These are phyloP conservation scores for Cephus runcator DNA, from an alignment of 2,888 invertebrate genomes.

Conservation along the genomic window DNA sequence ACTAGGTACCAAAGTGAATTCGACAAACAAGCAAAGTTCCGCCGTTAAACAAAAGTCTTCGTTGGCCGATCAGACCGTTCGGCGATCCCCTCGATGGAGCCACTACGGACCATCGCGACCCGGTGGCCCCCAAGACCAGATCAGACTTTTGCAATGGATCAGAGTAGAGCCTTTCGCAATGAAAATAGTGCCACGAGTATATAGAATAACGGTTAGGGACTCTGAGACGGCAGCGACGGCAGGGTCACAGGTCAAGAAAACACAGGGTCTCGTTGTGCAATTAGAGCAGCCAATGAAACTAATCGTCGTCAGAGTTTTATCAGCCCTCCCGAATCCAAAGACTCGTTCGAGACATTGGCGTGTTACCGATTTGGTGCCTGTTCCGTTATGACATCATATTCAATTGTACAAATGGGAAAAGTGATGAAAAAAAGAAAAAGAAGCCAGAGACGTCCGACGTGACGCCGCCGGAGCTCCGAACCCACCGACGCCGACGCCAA, in stretches of 20 bases:
- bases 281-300: neutral
- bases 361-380: neutral
- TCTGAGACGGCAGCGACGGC: neutral
- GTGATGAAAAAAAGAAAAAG: neutral
- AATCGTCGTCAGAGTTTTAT: neutral
- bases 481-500: conserved; percentile 29
- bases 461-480: neutral
- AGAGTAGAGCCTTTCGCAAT: neutral
- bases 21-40: neutral
- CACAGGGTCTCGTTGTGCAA: neutral
- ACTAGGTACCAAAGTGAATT: neutral
- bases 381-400: neutral
- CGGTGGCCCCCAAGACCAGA: too few relatives aligned
- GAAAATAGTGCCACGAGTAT: neutral
- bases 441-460: neutral
- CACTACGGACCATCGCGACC: too few relatives aligned
- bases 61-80: too few relatives aligned
- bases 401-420: neutral
- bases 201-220: neutral
- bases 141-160: neutral
- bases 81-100: too few relatives aligned
- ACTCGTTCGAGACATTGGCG: neutral
- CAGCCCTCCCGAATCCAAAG: neutral
- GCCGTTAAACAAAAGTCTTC: neutral
- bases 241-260: neutral